Evolutionary conservation across 2,113 vertebrate genomes (phyloP), one percentile per base, ranked within the genome.

Genomic region (Centropus unirufus): DNA sequence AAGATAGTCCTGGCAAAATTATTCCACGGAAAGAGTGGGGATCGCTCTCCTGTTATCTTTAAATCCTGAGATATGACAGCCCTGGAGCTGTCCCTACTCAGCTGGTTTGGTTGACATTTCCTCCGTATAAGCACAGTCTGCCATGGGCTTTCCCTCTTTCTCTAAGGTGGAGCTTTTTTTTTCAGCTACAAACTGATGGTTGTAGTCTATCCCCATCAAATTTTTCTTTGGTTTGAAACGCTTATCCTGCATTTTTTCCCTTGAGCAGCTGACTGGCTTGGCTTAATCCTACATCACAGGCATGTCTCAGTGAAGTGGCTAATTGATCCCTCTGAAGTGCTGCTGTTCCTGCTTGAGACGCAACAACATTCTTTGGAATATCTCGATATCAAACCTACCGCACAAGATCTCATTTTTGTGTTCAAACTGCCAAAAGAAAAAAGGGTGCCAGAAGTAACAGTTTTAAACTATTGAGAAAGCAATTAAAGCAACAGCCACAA

Each of bases 291-390:
- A 30, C 46, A 95, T 49, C 83, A 52, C 62, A 89, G 42, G 49
- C 4, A 0, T 1, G 0, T 63, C 87, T 85, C 81, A 59, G 63
- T 19, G 32, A 95, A 58, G 70, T 0, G 1, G 42, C 74, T 89
- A 44, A 91, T 7, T 90, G 58, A 90, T 55, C 40, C 66, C 75
- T 83, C 72, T 27, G 12, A 92, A 85, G 46, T 6, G 46, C 42
- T 34, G 1, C 3, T 58, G 77, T 70, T 75, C 72, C 36, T 63
- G 54, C 72, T 83, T 1, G 3, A 85, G 32, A 72, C 55, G 23
- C 63, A 90, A 54, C 14, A 80, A 77, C 87, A 62, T 74, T 89
- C 40, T 73, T 75, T 0, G 0, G 8, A 88, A 44, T 44, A 91
- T 20, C 20, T 82, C 47, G 58, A 32, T 55, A 82, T 54, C 46